Evolutionary conservation across 2,888 invertebrate species (phyloP).

Genomic region (Mesorhabditis spiculigera): DNA sequence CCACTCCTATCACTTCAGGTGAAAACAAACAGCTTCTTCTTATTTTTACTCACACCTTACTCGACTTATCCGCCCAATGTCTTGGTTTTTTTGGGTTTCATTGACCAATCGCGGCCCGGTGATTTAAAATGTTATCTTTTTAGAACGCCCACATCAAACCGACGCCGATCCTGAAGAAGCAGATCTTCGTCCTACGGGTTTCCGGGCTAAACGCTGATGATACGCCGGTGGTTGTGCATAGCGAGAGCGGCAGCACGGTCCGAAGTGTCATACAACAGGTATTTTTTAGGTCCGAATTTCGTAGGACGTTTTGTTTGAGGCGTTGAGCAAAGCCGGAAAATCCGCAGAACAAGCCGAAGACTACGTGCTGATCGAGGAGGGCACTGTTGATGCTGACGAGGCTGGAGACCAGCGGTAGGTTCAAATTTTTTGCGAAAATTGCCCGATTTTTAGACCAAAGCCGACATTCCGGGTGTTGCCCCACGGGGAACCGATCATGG

Average conservation of each 20-base stretch:
- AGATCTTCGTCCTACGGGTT: slow-evolving; percentile 85
- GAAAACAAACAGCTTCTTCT: too few species aligned
- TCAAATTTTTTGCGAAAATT: too few species aligned
- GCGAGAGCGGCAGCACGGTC: slow-evolving; percentile 84
- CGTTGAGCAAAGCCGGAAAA: slow-evolving; percentile 76
- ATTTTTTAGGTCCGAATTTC: background rate
- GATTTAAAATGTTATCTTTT: background rate
- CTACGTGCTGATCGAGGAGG: slow-evolving; percentile 83
- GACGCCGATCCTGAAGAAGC: slow-evolving; percentile 66
- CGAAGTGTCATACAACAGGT: slow-evolving; percentile 71
- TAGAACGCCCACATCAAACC: slow-evolving; percentile 18
- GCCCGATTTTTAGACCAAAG: too few species aligned
- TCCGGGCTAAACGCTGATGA: slow-evolving; percentile 80
- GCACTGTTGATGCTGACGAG: background rate
- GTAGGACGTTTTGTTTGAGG: slow-evolving; percentile 57
- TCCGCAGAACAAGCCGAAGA: slow-evolving; percentile 74
- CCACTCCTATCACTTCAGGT: too few species aligned
- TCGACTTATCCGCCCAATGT: background rate
- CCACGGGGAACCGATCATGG: slow-evolving; percentile 75
- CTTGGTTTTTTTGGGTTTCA: background rate
- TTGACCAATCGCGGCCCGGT: background rate
- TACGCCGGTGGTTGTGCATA: slow-evolving; percentile 74
- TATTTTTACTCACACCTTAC: too few species aligned
- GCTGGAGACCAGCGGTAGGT: background rate
- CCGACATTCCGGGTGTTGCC: slow-evolving; percentile 39